Conservation (phyloP, 1,140 invertebrate species). For the Conopomorpha cramerella region DNA sequence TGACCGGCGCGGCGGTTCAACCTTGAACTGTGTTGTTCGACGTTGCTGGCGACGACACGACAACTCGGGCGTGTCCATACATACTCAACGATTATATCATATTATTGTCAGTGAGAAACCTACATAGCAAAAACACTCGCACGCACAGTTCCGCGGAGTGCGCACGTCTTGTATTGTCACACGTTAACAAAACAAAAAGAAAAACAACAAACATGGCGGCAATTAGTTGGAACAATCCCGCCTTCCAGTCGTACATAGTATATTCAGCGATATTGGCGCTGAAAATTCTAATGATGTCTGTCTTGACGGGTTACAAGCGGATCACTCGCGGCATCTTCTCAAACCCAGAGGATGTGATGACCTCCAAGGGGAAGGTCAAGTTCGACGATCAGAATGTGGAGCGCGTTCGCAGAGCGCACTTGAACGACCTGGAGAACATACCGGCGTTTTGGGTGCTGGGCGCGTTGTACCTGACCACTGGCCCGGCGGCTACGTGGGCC, state of each 20-base stretch:
- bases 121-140: no score
- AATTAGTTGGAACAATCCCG: conserved; percentile 28
- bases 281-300: conserved; percentile 58
- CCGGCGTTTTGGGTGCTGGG: conserved; percentile 67
- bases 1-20: no score
- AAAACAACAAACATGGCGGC: conserved; percentile 18
- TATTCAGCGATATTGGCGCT: conserved; percentile 58
- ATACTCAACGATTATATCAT: no score
- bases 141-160: no score
- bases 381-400: conserved; percentile 60
- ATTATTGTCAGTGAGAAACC: no score
- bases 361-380: conserved; percentile 47
- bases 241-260: conserved; percentile 54
- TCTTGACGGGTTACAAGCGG: conserved; percentile 48
- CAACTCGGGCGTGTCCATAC: no score
- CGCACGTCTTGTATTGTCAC: no score
- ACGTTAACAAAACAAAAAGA: neutral
- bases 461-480: conserved; percentile 66
- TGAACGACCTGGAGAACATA: conserved; percentile 80
- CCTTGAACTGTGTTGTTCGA: no score
- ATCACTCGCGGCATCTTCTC: conserved; percentile 30
- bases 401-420: conserved; percentile 65
- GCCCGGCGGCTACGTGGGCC: conserved; percentile 59
- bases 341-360: conserved; percentile 16
- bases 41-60: no score